Conservation (phyloP, 2,888 invertebrate genomes). For the Drosophila tripunctata region DNA sequence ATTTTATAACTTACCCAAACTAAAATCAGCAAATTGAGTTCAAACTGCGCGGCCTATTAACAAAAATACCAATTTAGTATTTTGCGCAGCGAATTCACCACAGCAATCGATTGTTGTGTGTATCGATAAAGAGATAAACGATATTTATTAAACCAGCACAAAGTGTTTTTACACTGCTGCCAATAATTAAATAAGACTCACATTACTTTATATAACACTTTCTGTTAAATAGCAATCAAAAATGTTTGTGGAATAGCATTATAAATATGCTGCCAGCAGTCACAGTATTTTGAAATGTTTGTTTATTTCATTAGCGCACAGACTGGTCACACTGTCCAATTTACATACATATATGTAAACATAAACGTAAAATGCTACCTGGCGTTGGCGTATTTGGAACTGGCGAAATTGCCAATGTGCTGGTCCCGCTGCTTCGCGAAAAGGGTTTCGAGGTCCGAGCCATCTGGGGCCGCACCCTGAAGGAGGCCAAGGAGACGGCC, state of each 20-base stretch:
- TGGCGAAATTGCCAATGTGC: slow-evolving; percentile 88
- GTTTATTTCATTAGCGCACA: slow-evolving; percentile 12
- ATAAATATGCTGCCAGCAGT: neutral
- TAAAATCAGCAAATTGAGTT: too few species aligned
- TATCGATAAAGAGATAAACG: neutral
- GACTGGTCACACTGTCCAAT: slow-evolving; percentile 19
- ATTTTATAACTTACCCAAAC: too few species aligned
- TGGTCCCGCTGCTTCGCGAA: slow-evolving; percentile 94
- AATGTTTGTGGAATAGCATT: neutral
- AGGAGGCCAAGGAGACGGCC: slow-evolving; percentile 90
- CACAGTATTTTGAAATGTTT: slow-evolving; percentile 7
- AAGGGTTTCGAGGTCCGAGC: slow-evolving; percentile 97
- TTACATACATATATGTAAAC: slow-evolving; percentile 36
- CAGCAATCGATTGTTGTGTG: neutral
- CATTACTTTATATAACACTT: neutral
- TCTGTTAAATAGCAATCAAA: neutral
- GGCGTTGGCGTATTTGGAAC: slow-evolving; percentile 98
- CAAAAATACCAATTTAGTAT: neutral
- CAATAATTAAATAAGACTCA: too few species aligned
- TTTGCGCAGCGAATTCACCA: neutral
- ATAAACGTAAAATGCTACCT: slow-evolving; percentile 89
- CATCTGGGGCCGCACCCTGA: slow-evolving; percentile 93
- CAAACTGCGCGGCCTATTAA: neutral
- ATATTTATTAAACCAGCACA: too few species aligned
- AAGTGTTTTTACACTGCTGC: too few species aligned